phyloP scores from a whole-genome alignment of 2,113 vertebrate species.

The Ceyx margarethae region DNA sequence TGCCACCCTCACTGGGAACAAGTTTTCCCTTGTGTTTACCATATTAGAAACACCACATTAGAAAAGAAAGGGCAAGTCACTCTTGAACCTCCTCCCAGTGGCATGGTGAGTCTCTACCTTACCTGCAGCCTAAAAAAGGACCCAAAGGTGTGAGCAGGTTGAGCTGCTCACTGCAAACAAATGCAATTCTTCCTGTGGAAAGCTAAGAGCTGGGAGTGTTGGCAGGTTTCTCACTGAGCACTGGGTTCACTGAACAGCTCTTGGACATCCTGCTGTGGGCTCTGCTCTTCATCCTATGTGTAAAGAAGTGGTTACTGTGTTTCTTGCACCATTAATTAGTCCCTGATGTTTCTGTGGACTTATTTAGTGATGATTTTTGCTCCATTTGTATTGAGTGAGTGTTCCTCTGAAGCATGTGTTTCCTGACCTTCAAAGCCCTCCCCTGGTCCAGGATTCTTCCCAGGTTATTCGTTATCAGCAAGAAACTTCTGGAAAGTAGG shows the following conservation, averaged over 20 bases:
- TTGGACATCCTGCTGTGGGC: not conserved
- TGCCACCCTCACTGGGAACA: too few species aligned
- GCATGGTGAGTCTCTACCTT: not conserved
- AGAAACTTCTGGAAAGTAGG: slow-evolving; percentile 1
- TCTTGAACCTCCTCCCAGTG: not conserved
- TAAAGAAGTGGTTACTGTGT: not conserved
- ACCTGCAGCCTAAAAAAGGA: not conserved
- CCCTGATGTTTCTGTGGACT: not conserved
- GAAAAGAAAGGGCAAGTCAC: slow-evolving; percentile 30
- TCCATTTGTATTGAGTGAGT: not conserved
- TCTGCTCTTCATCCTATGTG: not conserved
- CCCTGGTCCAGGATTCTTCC: not conserved
- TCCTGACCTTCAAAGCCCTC: slow-evolving; percentile 2
- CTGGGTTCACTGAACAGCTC: not conserved
- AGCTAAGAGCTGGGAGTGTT: not conserved
- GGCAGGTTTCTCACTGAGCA: not conserved
- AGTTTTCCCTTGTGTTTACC: too few species aligned
- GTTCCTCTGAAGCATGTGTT: not conserved
- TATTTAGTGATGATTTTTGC: not conserved
- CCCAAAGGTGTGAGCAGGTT: not conserved
- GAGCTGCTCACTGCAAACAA: not conserved
- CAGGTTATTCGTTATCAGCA: not conserved
- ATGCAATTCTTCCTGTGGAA: not conserved
- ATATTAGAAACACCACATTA: not conserved
- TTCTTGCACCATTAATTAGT: slow-evolving; percentile 1